Evolutionary conservation across 2,888 invertebrate species (phyloP).

Genomic region (Ectemnius continuus): DNA sequence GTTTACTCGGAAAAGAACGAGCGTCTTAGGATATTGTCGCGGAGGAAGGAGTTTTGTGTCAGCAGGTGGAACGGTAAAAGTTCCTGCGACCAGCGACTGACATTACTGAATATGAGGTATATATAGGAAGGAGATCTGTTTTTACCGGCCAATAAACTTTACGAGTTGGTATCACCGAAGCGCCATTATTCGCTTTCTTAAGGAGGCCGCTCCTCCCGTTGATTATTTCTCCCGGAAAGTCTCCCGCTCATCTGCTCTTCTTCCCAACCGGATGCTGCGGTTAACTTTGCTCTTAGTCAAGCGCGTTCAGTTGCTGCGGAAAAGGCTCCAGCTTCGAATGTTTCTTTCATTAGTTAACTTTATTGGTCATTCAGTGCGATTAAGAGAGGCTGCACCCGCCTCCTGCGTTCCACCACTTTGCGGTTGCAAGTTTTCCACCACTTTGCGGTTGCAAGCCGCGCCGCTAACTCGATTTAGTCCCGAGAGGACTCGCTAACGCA

Average conservation of each 20-base stretch:
- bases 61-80: constrained; percentile 64
- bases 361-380: constrained; percentile 13
- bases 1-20: not conserved
- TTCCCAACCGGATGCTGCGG: not conserved
- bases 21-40: not conserved
- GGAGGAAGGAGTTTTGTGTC: constrained; percentile 46
- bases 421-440: constrained; percentile 4
- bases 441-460: constrained; percentile 7
- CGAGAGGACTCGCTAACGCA: no score
- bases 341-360: constrained; percentile 18
- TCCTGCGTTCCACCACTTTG: constrained; percentile 19
- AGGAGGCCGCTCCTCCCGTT: constrained; percentile 12
- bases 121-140: constrained; percentile 43
- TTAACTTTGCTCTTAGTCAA: not conserved
- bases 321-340: constrained; percentile 3
- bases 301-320: not conserved
- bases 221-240: constrained; percentile 37
- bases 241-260: no score
- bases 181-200: constrained; percentile 47
- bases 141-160: constrained; percentile 68
- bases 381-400: not conserved
- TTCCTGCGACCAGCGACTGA: constrained; percentile 14
- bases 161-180: constrained; percentile 52
- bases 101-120: constrained; percentile 11
- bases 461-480: not conserved